These are phyloP conservation scores for Harpalus rubripes DNA, from an alignment of 2,888 invertebrate species.

Conservation along the genomic window DNA sequence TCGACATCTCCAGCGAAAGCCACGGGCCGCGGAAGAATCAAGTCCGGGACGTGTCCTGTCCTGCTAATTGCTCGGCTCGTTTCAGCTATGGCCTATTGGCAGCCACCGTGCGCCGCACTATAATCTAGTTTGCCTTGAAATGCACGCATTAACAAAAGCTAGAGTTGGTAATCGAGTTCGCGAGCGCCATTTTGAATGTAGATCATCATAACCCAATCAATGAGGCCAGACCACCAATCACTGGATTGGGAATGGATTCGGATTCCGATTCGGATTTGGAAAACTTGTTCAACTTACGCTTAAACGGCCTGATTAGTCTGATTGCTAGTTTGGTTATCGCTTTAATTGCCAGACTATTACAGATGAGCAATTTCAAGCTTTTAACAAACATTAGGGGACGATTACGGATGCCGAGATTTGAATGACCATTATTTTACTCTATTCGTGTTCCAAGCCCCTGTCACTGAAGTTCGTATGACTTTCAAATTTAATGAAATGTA, in stretches of 20 bases:
- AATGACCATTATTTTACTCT: not conserved
- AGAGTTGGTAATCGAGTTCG: constrained; percentile 62
- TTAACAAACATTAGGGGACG: not conserved
- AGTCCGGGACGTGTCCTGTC: constrained; percentile 12
- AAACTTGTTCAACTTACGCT: constrained; percentile 5
- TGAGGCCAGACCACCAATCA: constrained; percentile 8
- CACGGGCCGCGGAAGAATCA: constrained; percentile 17
- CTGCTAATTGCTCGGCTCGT: constrained; percentile 52
- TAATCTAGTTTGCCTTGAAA: constrained; percentile 63
- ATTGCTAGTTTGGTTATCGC: not conserved
- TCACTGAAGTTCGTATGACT: no score
- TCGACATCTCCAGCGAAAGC: not conserved
- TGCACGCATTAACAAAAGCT: constrained; percentile 65
- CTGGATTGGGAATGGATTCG: not conserved
- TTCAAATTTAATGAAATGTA: no score
- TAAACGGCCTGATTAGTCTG: not conserved
- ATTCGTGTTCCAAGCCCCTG: no score
- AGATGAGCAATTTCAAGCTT: not conserved
- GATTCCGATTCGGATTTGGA: not conserved
- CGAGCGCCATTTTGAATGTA: constrained; percentile 60
- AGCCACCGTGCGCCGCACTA: not conserved
- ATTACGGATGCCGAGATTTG: not conserved
- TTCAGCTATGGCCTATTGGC: constrained; percentile 49
- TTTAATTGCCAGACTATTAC: not conserved
- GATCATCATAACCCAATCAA: constrained; percentile 59